Evolutionary conservation across 1,140 invertebrate species (phyloP), one percentile per base, ranked within the genome.

Genomic region (Oryzaephilus surinamensis): DNA sequence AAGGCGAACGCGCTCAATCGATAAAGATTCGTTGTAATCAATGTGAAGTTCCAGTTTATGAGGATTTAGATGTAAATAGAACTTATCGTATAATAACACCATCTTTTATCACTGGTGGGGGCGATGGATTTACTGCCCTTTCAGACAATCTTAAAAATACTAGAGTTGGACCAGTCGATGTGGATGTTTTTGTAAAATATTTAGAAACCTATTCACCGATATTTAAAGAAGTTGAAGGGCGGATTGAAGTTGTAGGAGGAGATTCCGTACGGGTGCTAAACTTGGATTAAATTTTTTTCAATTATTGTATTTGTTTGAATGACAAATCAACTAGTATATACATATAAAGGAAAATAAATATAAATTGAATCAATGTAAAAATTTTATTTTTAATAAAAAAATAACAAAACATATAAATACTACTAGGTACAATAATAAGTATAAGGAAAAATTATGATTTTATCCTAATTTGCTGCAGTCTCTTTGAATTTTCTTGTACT

Each of bases 61-160:
- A 71, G 43, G 54, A 68, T 0, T 51, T 79, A 8, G 56, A 69
- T 20, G 12, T 48, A 2, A 51, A 67, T 6, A 51, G 65, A 38
- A 63, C 65, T 20, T 87, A 87, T 57, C 66, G 69, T 7, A 55
- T 86, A 1, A 62, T 75, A 2, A 63, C 76, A 17, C 64, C 69
- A 20, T 69, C 67, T 33, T 87, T 78, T 50, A 56, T 86, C 6
- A 66, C 74, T 57, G 63, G 2, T 35, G 81, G 81, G 6, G 82
- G 82, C 10, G 81, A 84, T 48, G 76, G 45, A 21, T 59, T 59
- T 48, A 52, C 58, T 26, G 67, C 72, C 4, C 42, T 62, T 15
- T 23, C 33, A 12, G 43, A 58, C 2, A 51, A 58, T 45, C 15
- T 58, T 6, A 44, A 43, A 17, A 55, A 58, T 40, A 6, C 37